Percentiles rank a stretch among this genome's conserved stretches.
Evolutionary conservation across 2,888 invertebrate genomes (phyloP).

Genomic region (Trichogramma dendrolimi): DNA sequence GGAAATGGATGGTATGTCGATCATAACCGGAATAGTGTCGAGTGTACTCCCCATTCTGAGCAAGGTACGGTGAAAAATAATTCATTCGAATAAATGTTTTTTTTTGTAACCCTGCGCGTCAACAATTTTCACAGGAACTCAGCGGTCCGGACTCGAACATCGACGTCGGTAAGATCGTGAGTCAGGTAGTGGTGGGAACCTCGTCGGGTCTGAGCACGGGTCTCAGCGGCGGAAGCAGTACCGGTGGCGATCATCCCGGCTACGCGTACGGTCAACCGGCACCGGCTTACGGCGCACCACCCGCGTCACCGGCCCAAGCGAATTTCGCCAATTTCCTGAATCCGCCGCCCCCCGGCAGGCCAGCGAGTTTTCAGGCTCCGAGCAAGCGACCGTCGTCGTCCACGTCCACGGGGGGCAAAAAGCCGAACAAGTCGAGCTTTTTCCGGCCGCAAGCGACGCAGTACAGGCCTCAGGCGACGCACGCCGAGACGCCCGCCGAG

Average conservation of each 20-base stretch:
- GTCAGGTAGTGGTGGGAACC: constrained; percentile 43
- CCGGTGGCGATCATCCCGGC: not conserved
- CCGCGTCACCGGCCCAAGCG: not conserved
- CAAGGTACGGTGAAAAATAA: constrained; percentile 37
- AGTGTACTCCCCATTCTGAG: constrained; percentile 42
- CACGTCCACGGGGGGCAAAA: not conserved
- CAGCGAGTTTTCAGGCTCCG: not conserved
- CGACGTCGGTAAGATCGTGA: constrained; percentile 41
- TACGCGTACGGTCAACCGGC: not conserved
- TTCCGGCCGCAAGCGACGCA: constrained; percentile 9
- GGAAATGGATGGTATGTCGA: constrained; percentile 40
- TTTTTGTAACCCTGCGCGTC: constrained; percentile 4
- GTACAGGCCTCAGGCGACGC: constrained; percentile 19
- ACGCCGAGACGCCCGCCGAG: not conserved
- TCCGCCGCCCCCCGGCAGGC: not conserved
- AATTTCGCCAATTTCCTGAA: not conserved
- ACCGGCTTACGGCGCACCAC: constrained; percentile 3
- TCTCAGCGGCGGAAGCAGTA: constrained; percentile 36
- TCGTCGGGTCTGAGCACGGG: constrained; percentile 45
- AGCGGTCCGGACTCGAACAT: constrained; percentile 28
- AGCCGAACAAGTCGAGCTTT: not conserved
- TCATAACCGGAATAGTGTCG: constrained; percentile 40
- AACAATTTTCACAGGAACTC: constrained; percentile 35
- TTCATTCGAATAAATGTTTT: constrained; percentile 3
- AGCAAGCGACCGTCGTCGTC: not conserved